These are phyloP conservation scores for Typhlichthys subterraneus DNA, from an alignment of 2,797 vertebrate genomes.

Conservation along the genomic window DNA sequence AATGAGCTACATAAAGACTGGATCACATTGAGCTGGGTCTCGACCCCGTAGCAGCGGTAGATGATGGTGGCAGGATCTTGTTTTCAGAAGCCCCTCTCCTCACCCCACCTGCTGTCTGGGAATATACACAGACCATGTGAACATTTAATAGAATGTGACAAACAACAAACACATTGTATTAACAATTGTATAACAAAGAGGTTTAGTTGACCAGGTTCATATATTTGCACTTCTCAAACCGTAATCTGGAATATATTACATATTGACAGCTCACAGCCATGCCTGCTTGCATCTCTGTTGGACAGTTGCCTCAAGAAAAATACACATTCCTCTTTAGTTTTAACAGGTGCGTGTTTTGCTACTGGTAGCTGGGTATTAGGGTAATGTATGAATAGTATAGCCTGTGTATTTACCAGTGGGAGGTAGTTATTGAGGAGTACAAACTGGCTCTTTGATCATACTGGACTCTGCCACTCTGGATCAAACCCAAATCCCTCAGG, in stretches of 20 bases:
- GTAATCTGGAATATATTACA: conserved; percentile 3
- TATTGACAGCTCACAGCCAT: conserved; percentile 1
- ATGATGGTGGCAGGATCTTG: conserved; percentile 20
- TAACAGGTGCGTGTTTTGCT: conserved; percentile 50
- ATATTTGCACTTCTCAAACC: neutral
- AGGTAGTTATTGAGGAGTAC: conserved; percentile 15
- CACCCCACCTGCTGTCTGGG: conserved; percentile 47
- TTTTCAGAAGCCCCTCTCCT: conserved; percentile 28
- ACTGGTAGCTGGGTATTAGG: conserved; percentile 33
- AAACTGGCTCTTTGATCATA: conserved; percentile 49
- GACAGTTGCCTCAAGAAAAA: conserved; percentile 29
- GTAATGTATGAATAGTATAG: conserved; percentile 25
- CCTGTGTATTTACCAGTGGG: conserved; percentile 38
- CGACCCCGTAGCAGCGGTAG: conserved; percentile 24
- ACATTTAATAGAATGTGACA: conserved; percentile 4
- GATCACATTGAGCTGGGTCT: conserved; percentile 25
- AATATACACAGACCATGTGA: conserved; percentile 41
- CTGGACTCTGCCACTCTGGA: conserved; percentile 4
- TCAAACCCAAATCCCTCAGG: neutral
- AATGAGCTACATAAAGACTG: neutral
- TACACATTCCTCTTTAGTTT: conserved; percentile 55
- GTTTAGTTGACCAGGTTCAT: too few relatives aligned
- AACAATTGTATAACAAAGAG: neutral
- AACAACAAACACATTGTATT: neutral
- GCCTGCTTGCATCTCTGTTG: conserved; percentile 12